phyloP scores from a whole-genome alignment of 2,888 invertebrate species.

The Tipula helvola region DNA sequence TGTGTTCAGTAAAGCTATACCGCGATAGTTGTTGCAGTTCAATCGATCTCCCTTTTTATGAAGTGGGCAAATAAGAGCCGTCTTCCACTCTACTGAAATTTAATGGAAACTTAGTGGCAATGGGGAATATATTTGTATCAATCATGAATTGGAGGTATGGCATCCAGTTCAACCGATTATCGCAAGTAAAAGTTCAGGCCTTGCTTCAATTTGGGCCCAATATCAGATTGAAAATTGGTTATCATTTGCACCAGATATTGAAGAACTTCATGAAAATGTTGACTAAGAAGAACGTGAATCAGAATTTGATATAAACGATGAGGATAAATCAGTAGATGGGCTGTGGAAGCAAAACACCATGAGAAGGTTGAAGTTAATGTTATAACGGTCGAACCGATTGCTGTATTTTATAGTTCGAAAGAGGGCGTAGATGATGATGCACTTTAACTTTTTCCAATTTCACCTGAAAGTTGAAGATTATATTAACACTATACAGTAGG shows the following conservation, averaged over 20 bases:
- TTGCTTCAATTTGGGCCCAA: slow-evolving; percentile 98
- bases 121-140: slow-evolving; percentile 99
- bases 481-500: too few species aligned
- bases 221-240: slow-evolving; percentile 99
- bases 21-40: too few species aligned
- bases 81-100: slow-evolving; percentile 91
- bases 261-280: slow-evolving; percentile 97
- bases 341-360: slow-evolving; percentile 56
- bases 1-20: too few species aligned
- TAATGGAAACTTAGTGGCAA: slow-evolving; percentile 95
- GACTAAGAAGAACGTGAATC: slow-evolving; percentile 98
- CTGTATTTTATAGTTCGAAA: slow-evolving; percentile 84
- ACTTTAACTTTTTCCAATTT: slow-evolving; percentile 78
- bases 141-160: slow-evolving; percentile 93
- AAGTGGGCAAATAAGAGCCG: too few species aligned
- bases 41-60: too few species aligned
- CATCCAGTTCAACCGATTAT: slow-evolving; percentile 97
- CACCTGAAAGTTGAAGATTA: slow-evolving; percentile 74
- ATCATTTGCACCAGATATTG: slow-evolving; percentile 99
- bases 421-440: slow-evolving; percentile 48
- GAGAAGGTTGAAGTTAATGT: slow-evolving; percentile 83
- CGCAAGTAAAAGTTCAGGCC: slow-evolving; percentile 87
- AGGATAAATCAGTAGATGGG: slow-evolving; percentile 78
- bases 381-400: slow-evolving; percentile 76
- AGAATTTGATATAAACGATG: slow-evolving; percentile 95